Evolutionary conservation across 2,113 vertebrate species (phyloP), one percentile per base, ranked within the genome.

Genomic region (Clarias batrachus): DNA sequence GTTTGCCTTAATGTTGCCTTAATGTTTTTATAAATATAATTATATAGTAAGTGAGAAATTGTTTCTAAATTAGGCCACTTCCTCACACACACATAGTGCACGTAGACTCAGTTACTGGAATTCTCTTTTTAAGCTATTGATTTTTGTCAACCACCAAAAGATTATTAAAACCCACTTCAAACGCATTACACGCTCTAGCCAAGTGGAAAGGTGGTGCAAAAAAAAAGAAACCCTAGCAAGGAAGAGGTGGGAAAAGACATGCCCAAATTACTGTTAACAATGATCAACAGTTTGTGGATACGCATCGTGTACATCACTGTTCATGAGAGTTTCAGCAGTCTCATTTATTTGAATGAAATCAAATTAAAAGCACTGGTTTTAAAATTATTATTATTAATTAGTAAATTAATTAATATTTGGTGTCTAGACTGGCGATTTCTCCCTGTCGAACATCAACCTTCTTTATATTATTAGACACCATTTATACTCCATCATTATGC

Each of bases 41-140:
- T 76, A 52, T 52, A 41, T 23, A 74, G 10, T 48, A 48, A 74
- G 19, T 52, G 23, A 30, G n/a, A 30, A 68, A 27, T 2, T 11
- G 68, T 79, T 48, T 59, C 66, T 63, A 62, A 62, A 68, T 62
- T 21, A n/a, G 52, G 52, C 52, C 25, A 57, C 76, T 57, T 57
- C 16, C 76, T 57, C 74, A 77, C 74, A 27, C 1, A 77, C 74
- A 77, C 70, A 74, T 37, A 48, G 48, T 48, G 48, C 48, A 48
- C 7, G 48, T 8, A 41, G 27, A 65, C n/a, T 13, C 87, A 52
- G 63, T 86, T 88, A 82, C 83, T 83, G 88, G 79, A 85, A 87
- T 59, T 62, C 30, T 68, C 7, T 73, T 82, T 83, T 57, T 73
- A 60, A 85, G 73, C 62, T 87, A 89, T 86, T 86, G 83, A 89